These are phyloP conservation scores for Phorcus lineatus DNA, from an alignment of 2,888 invertebrate genomes.

Conservation along the genomic window DNA sequence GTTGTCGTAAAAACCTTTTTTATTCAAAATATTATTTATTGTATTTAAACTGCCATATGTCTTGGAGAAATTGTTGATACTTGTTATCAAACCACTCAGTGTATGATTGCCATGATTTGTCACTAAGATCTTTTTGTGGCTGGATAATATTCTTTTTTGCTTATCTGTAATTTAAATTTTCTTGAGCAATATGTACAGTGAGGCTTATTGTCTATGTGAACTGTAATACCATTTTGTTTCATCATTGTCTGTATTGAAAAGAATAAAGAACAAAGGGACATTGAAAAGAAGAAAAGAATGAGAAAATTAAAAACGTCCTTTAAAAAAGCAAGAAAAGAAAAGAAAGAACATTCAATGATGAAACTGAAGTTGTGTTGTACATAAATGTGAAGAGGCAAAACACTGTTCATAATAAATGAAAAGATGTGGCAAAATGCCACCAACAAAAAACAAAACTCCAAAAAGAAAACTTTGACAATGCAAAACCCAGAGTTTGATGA, in stretches of 20 bases:
- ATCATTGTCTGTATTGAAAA: conserved; percentile 14
- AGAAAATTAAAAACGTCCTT: conserved; percentile 28
- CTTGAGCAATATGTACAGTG: background rate
- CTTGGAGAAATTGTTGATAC: no score
- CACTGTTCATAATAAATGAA: conserved; percentile 30
- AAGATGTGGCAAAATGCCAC: conserved; percentile 56
- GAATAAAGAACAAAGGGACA: conserved; percentile 26
- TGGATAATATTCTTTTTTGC: no score
- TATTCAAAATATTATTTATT: no score
- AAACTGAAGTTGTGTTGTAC: conserved; percentile 2
- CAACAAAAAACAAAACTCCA: conserved; percentile 35
- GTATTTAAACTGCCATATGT: no score
- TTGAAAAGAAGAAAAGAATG: conserved; percentile 27
- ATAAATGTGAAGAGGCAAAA: background rate
- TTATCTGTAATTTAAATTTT: background rate
- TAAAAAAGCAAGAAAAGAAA: conserved; percentile 31
- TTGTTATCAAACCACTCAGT: no score
- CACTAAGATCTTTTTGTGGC: no score
- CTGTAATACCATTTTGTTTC: background rate
- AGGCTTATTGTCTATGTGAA: background rate
- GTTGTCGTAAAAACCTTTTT: no score
- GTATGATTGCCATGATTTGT: no score
- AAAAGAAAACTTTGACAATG: background rate
- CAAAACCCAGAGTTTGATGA: background rate
- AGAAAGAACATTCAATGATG: conserved; percentile 25